Base-by-base conservation (phyloP, 2,113 vertebrate genomes). In the Carlito syrichta region DNA sequence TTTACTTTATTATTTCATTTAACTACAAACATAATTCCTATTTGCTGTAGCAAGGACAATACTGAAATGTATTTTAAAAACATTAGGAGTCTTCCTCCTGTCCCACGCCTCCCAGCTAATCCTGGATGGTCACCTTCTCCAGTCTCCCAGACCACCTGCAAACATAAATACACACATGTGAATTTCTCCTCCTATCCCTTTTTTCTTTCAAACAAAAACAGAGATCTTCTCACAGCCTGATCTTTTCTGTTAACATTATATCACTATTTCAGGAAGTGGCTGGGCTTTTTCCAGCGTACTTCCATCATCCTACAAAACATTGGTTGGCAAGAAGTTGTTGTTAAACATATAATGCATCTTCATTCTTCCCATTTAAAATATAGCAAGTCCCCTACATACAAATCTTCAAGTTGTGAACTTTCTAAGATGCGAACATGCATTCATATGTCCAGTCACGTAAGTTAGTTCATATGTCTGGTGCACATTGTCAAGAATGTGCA, bases 131-230 rank as follows among this genome's bases (percentile, higher is more conserved):
- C 4, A 0, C 1, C 5, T 17, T 3, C 25, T 23, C 9, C 0
- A 27, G 23, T 2, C 4, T 22, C 13, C 30, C 2, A 0, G 1
- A 1, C 10, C 35, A 14, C 85, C 78, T 52, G 32, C 40, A 23
- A 6, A 7, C 30, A 0, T 0, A 16, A 12, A 23, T 2, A 8
- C 73, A 23, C 27, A 2, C n/a, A 1, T 0, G 0, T 6, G 62
- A 48, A 0, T 0, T 35, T 54, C 43, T 43, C 50, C 20, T 30
- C 22, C 6, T 3, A 0, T 16, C n/a, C 83, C 45, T 50, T 54
- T 8, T 58, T 52, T 13, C 17, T 54, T 2, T n/a, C 7, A 48
- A 69, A 32, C n/a, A 23, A n/a, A 14, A 52, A 16, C 40, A 11
- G 30, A 12, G 5, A 0, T 8, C 9, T 4, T 16, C 9, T 22